These are phyloP conservation scores for Coryphaenoides rupestris DNA, from an alignment of 2,113 vertebrate genomes.

Conservation along the genomic window DNA sequence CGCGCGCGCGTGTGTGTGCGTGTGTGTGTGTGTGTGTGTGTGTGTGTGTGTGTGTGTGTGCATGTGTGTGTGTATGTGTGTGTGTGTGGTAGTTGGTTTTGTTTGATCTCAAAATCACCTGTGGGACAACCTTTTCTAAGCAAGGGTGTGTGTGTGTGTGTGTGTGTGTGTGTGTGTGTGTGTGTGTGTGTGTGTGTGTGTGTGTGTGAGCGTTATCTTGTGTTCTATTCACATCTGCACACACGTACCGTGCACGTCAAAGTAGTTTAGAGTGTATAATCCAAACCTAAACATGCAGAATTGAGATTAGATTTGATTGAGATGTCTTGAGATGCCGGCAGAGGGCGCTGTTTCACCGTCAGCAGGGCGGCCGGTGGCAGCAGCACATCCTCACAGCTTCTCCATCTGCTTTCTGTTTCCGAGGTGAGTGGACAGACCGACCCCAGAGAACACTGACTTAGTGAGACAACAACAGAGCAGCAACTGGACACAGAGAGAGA, in stretches of 20 bases:
- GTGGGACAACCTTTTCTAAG: too few relatives aligned
- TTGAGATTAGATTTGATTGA: too few relatives aligned
- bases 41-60: not conserved
- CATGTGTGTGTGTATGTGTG: not conserved
- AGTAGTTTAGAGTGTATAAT: too few relatives aligned
- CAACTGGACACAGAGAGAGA: too few relatives aligned
- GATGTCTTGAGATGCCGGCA: too few relatives aligned
- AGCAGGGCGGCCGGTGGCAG: not conserved
- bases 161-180: not conserved
- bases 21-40: not conserved
- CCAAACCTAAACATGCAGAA: too few relatives aligned
- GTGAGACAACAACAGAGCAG: too few relatives aligned
- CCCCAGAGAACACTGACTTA: not conserved
- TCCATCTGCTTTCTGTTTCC: not conserved
- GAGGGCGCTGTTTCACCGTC: not conserved
- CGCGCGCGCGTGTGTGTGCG: conserved; percentile 3
- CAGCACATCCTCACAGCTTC: not conserved
- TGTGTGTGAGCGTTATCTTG: too few relatives aligned
- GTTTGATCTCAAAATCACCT: too few relatives aligned
- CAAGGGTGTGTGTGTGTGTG: not conserved
- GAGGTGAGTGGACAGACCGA: not conserved
- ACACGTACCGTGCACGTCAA: too few relatives aligned
- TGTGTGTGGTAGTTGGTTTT: not conserved
- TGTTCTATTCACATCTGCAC: too few relatives aligned
- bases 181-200: too few relatives aligned